Evolutionary conservation across 2,113 vertebrate species (phyloP), one percentile per base, ranked within the genome.

Genomic region (Pseudopipra pipra): DNA sequence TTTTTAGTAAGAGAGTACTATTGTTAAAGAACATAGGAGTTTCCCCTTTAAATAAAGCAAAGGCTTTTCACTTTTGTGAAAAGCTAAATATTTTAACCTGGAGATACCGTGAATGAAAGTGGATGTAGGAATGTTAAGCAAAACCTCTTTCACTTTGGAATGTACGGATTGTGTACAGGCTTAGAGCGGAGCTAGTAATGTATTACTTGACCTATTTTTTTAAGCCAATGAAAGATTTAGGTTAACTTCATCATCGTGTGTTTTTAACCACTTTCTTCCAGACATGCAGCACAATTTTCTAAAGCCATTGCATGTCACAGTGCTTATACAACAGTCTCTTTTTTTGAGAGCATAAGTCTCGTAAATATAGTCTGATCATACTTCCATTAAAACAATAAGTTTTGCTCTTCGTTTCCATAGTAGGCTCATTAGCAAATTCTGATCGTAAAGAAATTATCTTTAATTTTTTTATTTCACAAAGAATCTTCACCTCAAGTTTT

Each of bases 151-250:
- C 52, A 24, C 65, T 94, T 65, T 79, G 94, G 90, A 95, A 96
- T 85, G 95, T 56, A 87, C 3, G 1, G 83, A 85, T 70, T 97
- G 95, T 90, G 90, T 96, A 94, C 61, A 65, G 87, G 87, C 95
- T 92, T 89, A 85, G 49, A 94, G 83, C 13, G 4, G 56, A 92
- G 90, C 92, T 90, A 87, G 80, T 89, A 95, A 93, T 94, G 90
- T 92, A 92, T 95, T 96, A 94, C 92, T 97, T 95, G 95, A 97
- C 96, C 96, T 96, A 97, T 95, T 97, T 97, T 93, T 97, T 94
- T 89, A 95, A 97, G 88, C 96, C 96, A 93, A 94, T 96, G 95
- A 95, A 96, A 95, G 93, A 96, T 97, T 92, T 97, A 97, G 96
- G 96, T 95, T 93, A 97, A 95, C 92, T 96, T 97, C 92, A 85